phyloP scores from a whole-genome alignment of 1,140 invertebrate genomes.

The Drosophila insularis region DNA sequence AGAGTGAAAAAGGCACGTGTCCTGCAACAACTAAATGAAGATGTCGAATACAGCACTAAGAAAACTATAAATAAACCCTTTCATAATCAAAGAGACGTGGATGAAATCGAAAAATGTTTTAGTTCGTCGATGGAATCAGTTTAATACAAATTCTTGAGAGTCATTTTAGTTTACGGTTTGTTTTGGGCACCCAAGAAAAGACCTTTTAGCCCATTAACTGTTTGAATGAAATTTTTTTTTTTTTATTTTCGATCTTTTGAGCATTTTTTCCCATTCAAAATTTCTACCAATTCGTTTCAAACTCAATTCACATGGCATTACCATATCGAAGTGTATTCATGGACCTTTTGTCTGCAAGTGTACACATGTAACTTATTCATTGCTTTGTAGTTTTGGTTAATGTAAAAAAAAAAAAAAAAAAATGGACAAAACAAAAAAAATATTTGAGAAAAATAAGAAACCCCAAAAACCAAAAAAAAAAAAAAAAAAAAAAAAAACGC shows the following conservation, averaged over 20 bases:
- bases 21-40: no score
- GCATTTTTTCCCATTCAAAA: conserved; percentile 46
- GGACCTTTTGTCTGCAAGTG: conserved; percentile 48
- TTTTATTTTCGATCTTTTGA: conserved; percentile 33
- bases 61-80: no score
- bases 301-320: conserved; percentile 44
- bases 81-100: not conserved
- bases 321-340: conserved; percentile 46
- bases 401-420: not conserved
- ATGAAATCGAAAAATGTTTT: not conserved
- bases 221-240: conserved; percentile 22
- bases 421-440: not conserved
- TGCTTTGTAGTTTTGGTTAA: conserved; percentile 38
- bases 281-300: conserved; percentile 38
- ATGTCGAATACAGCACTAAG: no score
- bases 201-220: conserved; percentile 17
- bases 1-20: no score
- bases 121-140: not conserved
- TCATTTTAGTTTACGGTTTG: conserved; percentile 8
- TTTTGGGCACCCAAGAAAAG: not conserved
- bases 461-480: not conserved
- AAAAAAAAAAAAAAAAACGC: conserved; percentile 4
- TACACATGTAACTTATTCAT: conserved; percentile 59
- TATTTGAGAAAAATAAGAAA: not conserved
- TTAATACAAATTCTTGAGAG: conserved; percentile 8